A percentile compares a stretch with the other conserved stretches of the same genome.
Evolutionary conservation across 2,797 vertebrate species (phyloP).

Genomic region (Propithecus deckenii): DNA sequence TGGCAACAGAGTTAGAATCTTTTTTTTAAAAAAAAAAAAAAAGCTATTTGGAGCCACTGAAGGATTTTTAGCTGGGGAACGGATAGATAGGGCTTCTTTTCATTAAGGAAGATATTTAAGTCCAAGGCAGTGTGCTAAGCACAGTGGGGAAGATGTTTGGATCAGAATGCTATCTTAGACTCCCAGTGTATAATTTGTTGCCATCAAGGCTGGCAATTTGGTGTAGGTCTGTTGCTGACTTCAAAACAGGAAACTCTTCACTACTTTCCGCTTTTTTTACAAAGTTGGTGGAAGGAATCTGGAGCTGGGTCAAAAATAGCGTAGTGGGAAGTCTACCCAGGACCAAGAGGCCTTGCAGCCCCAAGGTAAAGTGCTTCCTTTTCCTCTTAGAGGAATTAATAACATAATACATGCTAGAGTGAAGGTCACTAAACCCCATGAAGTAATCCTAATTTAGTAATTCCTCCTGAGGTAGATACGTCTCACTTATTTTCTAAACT

Average conservation of each 20-base stretch:
- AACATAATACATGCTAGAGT: background rate
- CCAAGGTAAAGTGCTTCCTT: background rate
- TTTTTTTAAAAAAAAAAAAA: background rate
- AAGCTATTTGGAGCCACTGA: slow-evolving; percentile 20
- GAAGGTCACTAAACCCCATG: slow-evolving; percentile 24
- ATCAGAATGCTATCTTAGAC: background rate
- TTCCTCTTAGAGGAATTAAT: background rate
- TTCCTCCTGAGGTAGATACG: background rate
- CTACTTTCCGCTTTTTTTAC: slow-evolving; percentile 39
- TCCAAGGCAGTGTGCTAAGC: background rate
- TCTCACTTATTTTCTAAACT: slow-evolving; percentile 23
- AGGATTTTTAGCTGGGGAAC: slow-evolving; percentile 7
- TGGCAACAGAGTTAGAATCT: too few relatives aligned
- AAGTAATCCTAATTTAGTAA: background rate
- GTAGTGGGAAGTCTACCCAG: slow-evolving; percentile 53
- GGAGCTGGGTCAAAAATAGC: slow-evolving; percentile 38
- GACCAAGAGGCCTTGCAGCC: slow-evolving; percentile 11
- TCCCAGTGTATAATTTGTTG: background rate
- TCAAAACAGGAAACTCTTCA: slow-evolving; percentile 61
- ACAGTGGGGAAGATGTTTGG: background rate
- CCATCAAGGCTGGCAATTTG: background rate
- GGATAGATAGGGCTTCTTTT: slow-evolving; percentile 35
- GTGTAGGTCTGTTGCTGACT: background rate
- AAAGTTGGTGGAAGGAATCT: background rate
- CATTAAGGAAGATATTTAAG: slow-evolving; percentile 11